Conservation (phyloP, 1,140 invertebrate species). For the Zelostemma sp. region DNA sequence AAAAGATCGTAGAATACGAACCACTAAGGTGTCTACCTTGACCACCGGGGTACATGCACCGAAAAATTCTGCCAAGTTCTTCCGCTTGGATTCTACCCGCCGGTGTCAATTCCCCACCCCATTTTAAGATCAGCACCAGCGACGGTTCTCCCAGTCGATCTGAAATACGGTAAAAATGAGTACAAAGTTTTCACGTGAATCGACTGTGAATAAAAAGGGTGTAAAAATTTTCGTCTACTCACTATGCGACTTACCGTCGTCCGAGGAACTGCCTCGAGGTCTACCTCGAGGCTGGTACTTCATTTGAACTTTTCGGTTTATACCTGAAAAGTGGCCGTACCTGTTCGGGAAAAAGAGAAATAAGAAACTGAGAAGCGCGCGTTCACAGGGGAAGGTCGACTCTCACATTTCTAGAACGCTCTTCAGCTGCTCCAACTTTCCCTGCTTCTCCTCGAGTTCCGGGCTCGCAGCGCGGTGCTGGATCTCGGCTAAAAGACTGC, state of each 20-base stretch:
- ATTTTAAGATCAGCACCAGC: conserved; percentile 96
- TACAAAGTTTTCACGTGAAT: no score
- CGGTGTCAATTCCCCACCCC: conserved; percentile 99
- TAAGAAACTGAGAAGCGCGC: conserved; percentile 10
- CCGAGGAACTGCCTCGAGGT: conserved; percentile 92
- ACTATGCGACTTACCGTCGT: conserved; percentile 82
- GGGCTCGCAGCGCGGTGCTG: conserved; percentile 86
- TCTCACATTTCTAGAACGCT: conserved; percentile 98
- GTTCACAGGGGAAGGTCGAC: conserved; percentile 9
- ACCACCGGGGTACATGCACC: conserved; percentile 97
- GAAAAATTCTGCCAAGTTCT: conserved; percentile 96
- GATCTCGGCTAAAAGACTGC: conserved; percentile 89
- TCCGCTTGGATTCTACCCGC: conserved; percentile 97
- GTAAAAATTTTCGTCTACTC: conserved; percentile 31
- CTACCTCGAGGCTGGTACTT: conserved; percentile 98
- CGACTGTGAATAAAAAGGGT: background rate
- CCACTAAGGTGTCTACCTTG: conserved; percentile 85
- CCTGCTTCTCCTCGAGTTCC: conserved; percentile 96
- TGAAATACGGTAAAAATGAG: conserved; percentile 56
- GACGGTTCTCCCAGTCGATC: conserved; percentile 89
- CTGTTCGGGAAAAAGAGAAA: conserved; percentile 68
- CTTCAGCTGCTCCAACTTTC: conserved; percentile 97
- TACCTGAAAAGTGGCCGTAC: conserved; percentile 99
- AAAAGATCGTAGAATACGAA: conserved; percentile 73
- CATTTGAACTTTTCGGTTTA: conserved; percentile 99